phyloP scores from a whole-genome alignment of 1,140 invertebrate species.

The Sesamia nonagrioides region DNA sequence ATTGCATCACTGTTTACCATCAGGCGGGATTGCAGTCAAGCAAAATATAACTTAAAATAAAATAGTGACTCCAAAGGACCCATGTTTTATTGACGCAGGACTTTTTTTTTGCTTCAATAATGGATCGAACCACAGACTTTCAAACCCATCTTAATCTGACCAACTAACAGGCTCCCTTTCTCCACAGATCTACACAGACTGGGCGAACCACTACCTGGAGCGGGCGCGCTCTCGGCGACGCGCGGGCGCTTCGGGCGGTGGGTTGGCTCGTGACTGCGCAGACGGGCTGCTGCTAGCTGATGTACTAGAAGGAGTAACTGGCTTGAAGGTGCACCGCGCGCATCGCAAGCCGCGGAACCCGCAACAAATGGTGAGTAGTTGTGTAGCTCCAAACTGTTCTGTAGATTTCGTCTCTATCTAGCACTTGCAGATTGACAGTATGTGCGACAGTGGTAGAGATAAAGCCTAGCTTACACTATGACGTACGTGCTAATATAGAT shows the following conservation, averaged over 20 bases:
- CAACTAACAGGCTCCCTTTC: constrained; percentile 12
- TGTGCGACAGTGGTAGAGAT: no score
- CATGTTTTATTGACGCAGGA: not conserved
- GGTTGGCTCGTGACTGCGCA: constrained; percentile 94
- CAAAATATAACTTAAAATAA: no score
- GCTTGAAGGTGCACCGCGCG: constrained; percentile 95
- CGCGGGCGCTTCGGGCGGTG: constrained; percentile 92
- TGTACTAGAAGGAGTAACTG: constrained; percentile 97
- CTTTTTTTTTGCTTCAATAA: no score
- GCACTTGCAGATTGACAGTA: no score
- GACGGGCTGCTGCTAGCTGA: constrained; percentile 97
- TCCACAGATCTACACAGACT: constrained; percentile 97
- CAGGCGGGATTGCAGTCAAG: no score
- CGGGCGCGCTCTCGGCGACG: constrained; percentile 94
- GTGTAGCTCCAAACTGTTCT: not conserved
- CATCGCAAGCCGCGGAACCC: constrained; percentile 95
- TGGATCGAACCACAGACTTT: no score
- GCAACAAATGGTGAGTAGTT: constrained; percentile 95
- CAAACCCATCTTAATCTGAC: not conserved
- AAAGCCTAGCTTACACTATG: no score
- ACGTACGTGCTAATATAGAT: no score
- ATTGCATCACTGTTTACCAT: no score
- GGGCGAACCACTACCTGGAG: constrained; percentile 99
- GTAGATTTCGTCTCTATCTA: no score
- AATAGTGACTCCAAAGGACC: not conserved